Evolutionary conservation across 2,888 invertebrate genomes (phyloP).

Genomic region (Dicranocentrus wangi): DNA sequence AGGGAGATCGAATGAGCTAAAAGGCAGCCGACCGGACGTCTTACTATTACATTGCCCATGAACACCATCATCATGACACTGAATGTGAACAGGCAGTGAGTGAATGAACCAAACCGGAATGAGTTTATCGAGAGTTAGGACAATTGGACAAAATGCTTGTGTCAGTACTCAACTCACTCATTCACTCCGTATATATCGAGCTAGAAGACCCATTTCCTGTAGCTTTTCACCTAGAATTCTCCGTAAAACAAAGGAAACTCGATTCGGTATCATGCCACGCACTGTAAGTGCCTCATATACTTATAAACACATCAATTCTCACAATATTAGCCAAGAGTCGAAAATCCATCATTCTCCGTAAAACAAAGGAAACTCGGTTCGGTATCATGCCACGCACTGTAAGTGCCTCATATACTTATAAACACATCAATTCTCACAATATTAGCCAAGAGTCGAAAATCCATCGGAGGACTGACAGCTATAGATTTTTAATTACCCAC

Average conservation of each 20-base stretch:
- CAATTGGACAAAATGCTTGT: constrained; percentile 31
- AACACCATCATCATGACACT: constrained; percentile 22
- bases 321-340: neutral
- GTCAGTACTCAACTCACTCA: neutral
- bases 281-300: neutral
- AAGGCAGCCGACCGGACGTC: constrained; percentile 51
- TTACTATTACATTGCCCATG: constrained; percentile 5
- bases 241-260: neutral
- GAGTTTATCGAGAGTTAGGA: too few species aligned
- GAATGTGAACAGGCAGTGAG: neutral
- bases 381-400: too few species aligned
- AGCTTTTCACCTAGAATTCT: too few species aligned
- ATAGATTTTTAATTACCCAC: constrained; percentile 30
- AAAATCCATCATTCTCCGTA: neutral
- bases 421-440: constrained; percentile 7
- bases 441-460: neutral
- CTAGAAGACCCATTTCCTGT: too few species aligned
- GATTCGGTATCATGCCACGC: too few species aligned
- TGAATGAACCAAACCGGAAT: too few species aligned
- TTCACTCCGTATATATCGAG: neutral
- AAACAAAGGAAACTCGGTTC: constrained; percentile 1
- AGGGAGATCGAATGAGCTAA: constrained; percentile 55
- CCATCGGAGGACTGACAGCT: neutral
- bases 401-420: neutral
- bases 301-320: neutral